Evolutionary conservation across 2,888 invertebrate species (phyloP), one percentile per base, ranked within the genome.

Genomic region (Campopleginae sp.): DNA sequence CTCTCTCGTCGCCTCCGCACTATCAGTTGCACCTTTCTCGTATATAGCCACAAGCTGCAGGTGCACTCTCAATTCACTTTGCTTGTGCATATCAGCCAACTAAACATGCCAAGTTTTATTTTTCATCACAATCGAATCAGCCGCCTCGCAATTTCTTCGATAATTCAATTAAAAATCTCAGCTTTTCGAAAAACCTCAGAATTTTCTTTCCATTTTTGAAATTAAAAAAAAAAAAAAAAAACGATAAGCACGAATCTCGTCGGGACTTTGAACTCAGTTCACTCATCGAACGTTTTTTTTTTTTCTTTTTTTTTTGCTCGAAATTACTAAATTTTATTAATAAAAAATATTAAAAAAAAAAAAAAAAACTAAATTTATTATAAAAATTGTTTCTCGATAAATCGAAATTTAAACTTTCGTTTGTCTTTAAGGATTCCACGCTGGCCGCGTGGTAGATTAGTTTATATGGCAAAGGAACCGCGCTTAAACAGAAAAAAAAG

Each of bases 401-500:
- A 14, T 66, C 27, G 23, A 46, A 68, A 68, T 46, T 27, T 19
- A 6, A 10, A 61, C 27, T 27, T n/a, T 23, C n/a, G 31, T 46
- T n/a, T n/a, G 44, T 61, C 70, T 44, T 58, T 23, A 33, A 63
- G 33, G 70, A 63, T 71, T 79, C 23, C 31, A 38, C 70, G n/a
- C 27, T 61, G 46, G 14, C 31, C 10, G 46, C 46, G n/a, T 0
- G 7, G 51, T 58, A 33, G 19, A 70, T 27, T 23, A 14, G 19
- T 66, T 68, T 27, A 46, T 68, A 58, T 48, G 42, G 72, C 23
- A 74, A 75, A 74, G 78, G 81, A 78, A 77, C 48, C 72, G 80
- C 76, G 72, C n/a, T n/a, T 31, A 74, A 61, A 31, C 71, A 74
- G 80, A 54, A 77, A 58, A 38, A 70, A 48, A 58, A 74, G 19